Evolutionary conservation across 2,797 vertebrate species (phyloP), one percentile per base, ranked within the genome.

Genomic region (Discoglossus pictus): DNA sequence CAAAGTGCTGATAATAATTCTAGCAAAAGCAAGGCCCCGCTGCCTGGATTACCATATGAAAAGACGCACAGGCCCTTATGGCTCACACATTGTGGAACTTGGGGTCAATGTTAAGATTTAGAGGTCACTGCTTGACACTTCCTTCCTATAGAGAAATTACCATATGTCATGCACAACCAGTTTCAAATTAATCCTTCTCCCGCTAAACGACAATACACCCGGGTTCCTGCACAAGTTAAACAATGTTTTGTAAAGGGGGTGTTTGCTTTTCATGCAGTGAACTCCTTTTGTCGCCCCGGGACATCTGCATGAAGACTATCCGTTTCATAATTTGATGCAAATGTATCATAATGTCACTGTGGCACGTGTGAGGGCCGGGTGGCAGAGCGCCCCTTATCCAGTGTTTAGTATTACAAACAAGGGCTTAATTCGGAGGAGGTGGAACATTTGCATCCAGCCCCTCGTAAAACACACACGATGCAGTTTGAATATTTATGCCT

Each of bases 121-220:
- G 80, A 84, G 90, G 88, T 91, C 90, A 83, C 68, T 63, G 72
- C 80, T 74, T 75, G 87, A 85, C 86, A 85, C 87, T 87, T 86
- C 85, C 84, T 84, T 81, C 92, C 85, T 88, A 86, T 76, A 78
- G 73, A 59, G 74, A 79, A 74, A 92, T 90, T 86, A 89, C 82
- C 90, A 87, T 89, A 92, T 90, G 90, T 86, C 89, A 82, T 87
- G 89, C 88, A 89, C 87, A 87, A 92, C 83, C 83, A 84, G 83
- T 85, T 86, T 82, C 86, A 83, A 78, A 72, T 81, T 79, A 87
- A 92, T 89, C 86, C 88, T 82, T 77, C 73, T 83, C 84, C 82
- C 88, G 87, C 79, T 79, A 75, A 74, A 61, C 62, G 73, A 93
- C 91, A 92, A 92, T 83, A 78, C 85, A 77, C 51, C 48, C 74